Evolutionary conservation across 2,113 vertebrate genomes (phyloP).

Genomic region (Cyphotilapia sp.): DNA sequence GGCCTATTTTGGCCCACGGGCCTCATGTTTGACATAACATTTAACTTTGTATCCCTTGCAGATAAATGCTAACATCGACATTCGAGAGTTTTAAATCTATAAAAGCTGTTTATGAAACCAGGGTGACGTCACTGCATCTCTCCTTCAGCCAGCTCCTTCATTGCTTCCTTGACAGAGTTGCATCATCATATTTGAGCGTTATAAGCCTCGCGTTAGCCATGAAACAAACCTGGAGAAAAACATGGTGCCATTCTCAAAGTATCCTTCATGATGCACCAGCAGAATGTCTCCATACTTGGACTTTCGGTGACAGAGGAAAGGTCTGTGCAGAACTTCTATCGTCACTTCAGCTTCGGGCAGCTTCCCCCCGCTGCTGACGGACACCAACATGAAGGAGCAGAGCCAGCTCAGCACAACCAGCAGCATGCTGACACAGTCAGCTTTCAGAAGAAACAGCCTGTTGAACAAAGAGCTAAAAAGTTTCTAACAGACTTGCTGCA

Average conservation of each 20-base stretch:
- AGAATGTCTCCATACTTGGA: slow-evolving; percentile 84
- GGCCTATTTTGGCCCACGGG: not conserved
- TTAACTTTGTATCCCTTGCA: not conserved
- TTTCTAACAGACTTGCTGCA: not conserved
- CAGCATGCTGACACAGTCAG: slow-evolving; percentile 42
- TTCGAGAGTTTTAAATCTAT: not conserved
- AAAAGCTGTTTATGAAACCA: not conserved
- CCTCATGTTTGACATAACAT: not conserved
- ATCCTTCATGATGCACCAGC: slow-evolving; percentile 83
- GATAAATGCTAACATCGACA: not conserved
- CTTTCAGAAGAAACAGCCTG: not conserved
- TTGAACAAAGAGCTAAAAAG: not conserved
- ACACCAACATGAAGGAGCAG: slow-evolving; percentile 40
- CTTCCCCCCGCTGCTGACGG: slow-evolving; percentile 65
- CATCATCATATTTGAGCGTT: not conserved
- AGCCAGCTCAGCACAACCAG: slow-evolving; percentile 46
- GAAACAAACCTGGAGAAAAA: slow-evolving; percentile 82
- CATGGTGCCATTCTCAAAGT: slow-evolving; percentile 79
- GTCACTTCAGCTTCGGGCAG: slow-evolving; percentile 82
- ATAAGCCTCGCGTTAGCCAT: not conserved
- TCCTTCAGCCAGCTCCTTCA: not conserved
- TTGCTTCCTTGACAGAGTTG: not conserved
- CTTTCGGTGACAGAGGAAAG: slow-evolving; percentile 83
- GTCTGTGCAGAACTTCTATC: slow-evolving; percentile 81
- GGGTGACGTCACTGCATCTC: not conserved